Base-by-base conservation (phyloP, 2,888 invertebrate genomes). In the Drosophila mimica region DNA sequence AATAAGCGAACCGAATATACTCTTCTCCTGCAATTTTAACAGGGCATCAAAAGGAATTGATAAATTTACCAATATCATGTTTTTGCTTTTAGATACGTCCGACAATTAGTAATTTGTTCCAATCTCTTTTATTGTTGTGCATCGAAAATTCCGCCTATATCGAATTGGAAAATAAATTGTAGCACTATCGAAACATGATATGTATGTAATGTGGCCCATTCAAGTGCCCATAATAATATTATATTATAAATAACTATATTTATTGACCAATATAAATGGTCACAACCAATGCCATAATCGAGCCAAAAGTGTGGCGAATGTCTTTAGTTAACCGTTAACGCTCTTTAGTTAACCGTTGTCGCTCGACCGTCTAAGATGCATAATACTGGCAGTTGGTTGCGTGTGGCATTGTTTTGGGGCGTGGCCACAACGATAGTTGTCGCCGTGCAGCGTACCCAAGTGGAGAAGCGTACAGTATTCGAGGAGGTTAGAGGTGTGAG, bases 381-480 rank as follows among this genome's bases (percentile, higher is more conserved):
- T 33, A 17, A 52, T 15, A 56, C 52, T 31, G 56, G 51, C 33
- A 66, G 53, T 70, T 64, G 74, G 53, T 33, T 81, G 33, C 71
- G 75, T 34, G 43, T 81, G 28, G 58, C 71, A 5, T 46, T 92
- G 9, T 52, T 72, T 51, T 91, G 82, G 85, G 76, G 76, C 25
- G 43, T 90, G 34, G 81, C 74, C 15, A 65, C 81, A 1, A 75
- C 83, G 40, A 81, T 84, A 11, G 70, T 83, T 6, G 79, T 85
- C 15, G 66, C 88, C 6, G 73, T 82, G 43, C 89, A 81, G 43
- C 78, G 75, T 11, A 75, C 74, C 0, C 62, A 78, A 53, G 30
- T 84, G 17, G 76, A 11, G 17, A 66, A 40, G 20, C 67, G 70
- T 31, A n/a, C n/a, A 36, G 11, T 49, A 28, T 72, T 56, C 25